These are phyloP conservation scores for Dermolepida albohirtum DNA, from an alignment of 2,888 invertebrate species.

Conservation along the genomic window DNA sequence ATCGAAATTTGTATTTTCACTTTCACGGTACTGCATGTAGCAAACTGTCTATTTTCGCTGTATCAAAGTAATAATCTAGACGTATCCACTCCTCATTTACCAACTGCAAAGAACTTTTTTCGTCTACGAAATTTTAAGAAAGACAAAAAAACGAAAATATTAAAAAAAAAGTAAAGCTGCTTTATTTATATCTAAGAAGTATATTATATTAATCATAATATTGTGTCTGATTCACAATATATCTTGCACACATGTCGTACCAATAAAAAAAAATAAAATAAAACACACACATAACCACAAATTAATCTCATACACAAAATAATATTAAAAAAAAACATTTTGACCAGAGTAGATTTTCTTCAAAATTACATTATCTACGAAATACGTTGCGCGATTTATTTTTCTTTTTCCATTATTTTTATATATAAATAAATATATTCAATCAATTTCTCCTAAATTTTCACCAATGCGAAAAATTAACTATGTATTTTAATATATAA, in stretches of 20 bases:
- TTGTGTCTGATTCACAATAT: constrained; percentile 29
- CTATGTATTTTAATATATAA: constrained; percentile 1
- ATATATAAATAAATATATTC: constrained; percentile 12
- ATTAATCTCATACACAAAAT: constrained; percentile 41
- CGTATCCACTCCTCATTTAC: constrained; percentile 18
- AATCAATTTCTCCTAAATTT: background rate
- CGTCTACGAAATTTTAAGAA: constrained; percentile 1
- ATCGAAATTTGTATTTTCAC: no score
- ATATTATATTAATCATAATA: constrained; percentile 20
- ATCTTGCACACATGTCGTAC: constrained; percentile 33
- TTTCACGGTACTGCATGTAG: no score
- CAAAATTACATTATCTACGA: constrained; percentile 35
- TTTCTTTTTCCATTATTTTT: background rate
- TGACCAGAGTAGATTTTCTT: constrained; percentile 41
- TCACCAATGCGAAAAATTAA: constrained; percentile 1
- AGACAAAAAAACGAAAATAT: constrained; percentile 1
- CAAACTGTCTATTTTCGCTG: background rate
- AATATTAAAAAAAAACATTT: constrained; percentile 34
- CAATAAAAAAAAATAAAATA: constrained; percentile 11
- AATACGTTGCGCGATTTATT: constrained; percentile 2
- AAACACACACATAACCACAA: constrained; percentile 22
- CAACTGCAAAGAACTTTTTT: constrained; percentile 31
- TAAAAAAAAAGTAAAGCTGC: constrained; percentile 40
- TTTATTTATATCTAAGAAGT: constrained; percentile 28
- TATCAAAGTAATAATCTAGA: constrained; percentile 8